Evolutionary conservation across 2,113 vertebrate species (phyloP).

Genomic region (Odontesthes bonariensis): DNA sequence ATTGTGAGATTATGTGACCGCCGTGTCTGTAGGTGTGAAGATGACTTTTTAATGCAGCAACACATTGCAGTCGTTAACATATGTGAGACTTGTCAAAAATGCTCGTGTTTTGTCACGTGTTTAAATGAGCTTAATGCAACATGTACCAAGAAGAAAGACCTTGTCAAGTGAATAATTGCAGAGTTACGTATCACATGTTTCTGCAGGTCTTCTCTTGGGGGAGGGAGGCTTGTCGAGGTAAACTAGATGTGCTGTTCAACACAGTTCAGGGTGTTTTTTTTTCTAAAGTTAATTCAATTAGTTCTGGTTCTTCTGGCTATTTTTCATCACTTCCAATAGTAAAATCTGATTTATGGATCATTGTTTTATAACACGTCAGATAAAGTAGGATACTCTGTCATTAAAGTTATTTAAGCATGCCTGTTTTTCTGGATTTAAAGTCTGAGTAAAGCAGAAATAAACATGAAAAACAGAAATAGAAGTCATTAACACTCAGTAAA

Average conservation of each 20-base stretch:
- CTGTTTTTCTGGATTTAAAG: too few species aligned
- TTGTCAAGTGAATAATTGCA: conserved; percentile 75
- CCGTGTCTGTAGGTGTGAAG: conserved; percentile 79
- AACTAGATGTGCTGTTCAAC: conserved; percentile 21
- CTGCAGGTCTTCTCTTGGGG: conserved; percentile 45
- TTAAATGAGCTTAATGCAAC: conserved; percentile 68
- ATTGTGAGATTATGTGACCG: conserved; percentile 74
- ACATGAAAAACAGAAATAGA: too few species aligned
- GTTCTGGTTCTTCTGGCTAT: too few species aligned
- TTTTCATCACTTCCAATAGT: too few species aligned
- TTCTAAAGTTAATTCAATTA: too few species aligned
- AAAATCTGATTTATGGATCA: too few species aligned
- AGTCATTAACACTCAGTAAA: too few species aligned
- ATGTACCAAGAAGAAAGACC: conserved; percentile 56
- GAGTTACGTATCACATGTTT: conserved; percentile 51
- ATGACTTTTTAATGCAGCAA: conserved; percentile 76
- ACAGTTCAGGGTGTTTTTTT: conserved; percentile 1
- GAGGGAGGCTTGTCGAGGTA: conserved; percentile 40
- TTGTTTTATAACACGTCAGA: too few species aligned
- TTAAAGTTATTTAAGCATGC: too few species aligned
- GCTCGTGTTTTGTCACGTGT: conserved; percentile 79
- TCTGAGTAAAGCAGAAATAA: too few species aligned
- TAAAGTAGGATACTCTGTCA: too few species aligned
- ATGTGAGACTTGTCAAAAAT: conserved; percentile 80
- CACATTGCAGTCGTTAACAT: conserved; percentile 79